Conservation (phyloP, 2,113 vertebrate species). For the Bungarus multicinctus region DNA sequence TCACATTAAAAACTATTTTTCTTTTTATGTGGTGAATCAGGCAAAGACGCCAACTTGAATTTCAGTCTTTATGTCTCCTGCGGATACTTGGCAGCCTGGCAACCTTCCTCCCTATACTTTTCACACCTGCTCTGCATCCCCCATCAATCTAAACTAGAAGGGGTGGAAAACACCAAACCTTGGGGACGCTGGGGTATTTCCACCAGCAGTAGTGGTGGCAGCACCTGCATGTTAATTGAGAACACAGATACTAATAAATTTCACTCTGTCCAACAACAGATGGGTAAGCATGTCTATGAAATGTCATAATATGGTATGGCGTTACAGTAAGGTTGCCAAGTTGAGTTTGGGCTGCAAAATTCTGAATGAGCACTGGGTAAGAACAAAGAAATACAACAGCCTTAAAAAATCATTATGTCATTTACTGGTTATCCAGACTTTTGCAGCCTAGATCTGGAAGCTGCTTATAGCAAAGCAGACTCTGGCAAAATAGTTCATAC, state of each 20-base stretch:
- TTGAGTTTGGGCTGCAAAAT: not conserved
- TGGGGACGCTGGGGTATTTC: constrained; percentile 27
- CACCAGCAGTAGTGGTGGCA: not conserved
- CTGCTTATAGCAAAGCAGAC: not conserved
- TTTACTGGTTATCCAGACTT: not conserved
- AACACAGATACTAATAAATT: not conserved
- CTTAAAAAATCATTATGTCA: not conserved
- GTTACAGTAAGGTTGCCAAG: not conserved
- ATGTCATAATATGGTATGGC: not conserved
- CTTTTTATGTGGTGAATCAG: not conserved
- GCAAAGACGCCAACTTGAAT: not conserved
- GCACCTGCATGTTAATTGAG: not conserved
- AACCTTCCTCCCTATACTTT: fast-evolving
- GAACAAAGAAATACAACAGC: not conserved
- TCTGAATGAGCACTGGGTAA: not conserved
- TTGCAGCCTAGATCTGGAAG: not conserved
- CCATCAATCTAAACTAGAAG: not conserved
- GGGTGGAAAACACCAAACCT: constrained; percentile 7
- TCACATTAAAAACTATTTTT: not conserved
- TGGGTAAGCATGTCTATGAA: not conserved
- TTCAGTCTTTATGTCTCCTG: not conserved
- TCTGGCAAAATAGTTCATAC: not conserved
- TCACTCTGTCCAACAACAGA: not conserved
- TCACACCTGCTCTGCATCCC: not conserved
- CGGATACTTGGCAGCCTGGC: not conserved